Conservation (phyloP, 2,113 vertebrate genomes). For the Nothocercus nigrocapillus region DNA sequence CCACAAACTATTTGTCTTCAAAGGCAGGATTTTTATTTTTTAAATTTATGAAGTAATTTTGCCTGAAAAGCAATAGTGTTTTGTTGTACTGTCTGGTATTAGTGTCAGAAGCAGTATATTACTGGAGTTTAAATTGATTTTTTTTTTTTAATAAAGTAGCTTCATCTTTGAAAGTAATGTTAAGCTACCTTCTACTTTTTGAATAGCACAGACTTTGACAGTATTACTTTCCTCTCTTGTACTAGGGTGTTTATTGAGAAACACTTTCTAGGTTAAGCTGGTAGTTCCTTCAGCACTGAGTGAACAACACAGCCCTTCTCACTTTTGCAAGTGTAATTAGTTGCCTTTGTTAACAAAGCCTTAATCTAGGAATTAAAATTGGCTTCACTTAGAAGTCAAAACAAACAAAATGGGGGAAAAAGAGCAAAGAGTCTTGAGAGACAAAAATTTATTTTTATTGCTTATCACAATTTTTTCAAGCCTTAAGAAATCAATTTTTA, state of each 20-base stretch:
- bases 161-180: accelerated
- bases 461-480: not conserved
- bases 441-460: constrained; percentile 21
- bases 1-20: not conserved
- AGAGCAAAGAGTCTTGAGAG: not conserved
- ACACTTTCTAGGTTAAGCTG: not conserved
- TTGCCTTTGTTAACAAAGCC: not conserved
- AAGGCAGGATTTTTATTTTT: not conserved
- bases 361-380: not conserved
- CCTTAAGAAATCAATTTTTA: constrained; percentile 5
- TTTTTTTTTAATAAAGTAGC: not conserved
- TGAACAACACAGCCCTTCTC: not conserved
- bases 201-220: not conserved
- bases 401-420: not conserved
- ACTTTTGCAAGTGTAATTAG: not conserved
- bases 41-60: not conserved
- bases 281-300: not conserved
- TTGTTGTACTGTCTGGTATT: not conserved
- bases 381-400: not conserved
- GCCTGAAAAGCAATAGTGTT: not conserved
- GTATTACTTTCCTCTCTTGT: not conserved
- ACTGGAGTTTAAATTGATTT: not conserved
- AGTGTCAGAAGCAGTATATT: accelerated
- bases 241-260: not conserved
- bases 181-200: not conserved